Conservation (phyloP, 1,140 invertebrate species). For the Palaemon carinicauda region DNA sequence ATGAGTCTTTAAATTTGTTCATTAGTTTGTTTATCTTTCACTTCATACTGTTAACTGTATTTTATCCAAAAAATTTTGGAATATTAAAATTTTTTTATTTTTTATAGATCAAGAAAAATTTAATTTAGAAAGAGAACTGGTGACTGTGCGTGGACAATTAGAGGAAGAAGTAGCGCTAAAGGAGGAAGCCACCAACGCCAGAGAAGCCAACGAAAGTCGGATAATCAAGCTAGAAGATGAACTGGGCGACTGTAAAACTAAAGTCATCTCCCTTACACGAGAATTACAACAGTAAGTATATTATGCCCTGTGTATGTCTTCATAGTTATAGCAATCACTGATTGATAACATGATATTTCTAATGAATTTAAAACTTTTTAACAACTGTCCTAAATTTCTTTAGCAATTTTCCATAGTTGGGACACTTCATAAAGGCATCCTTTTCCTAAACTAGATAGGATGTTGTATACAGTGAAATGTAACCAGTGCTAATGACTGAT, state of each 20-base stretch:
- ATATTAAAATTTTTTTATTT: not conserved
- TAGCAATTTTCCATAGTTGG: not conserved
- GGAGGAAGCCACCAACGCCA: constrained; percentile 11
- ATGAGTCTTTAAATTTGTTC: too few species aligned
- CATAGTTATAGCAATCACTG: too few species aligned
- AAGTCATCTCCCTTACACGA: constrained; percentile 20
- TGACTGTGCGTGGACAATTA: constrained; percentile 4
- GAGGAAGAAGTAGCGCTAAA: constrained; percentile 23
- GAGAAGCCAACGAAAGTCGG: constrained; percentile 10
- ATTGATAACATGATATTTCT: too few species aligned
- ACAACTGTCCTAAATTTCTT: too few species aligned
- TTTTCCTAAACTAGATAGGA: not conserved
- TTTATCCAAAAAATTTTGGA: too few species aligned
- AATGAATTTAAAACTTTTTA: too few species aligned
- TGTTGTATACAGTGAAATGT: not conserved
- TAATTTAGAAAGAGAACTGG: constrained; percentile 29
- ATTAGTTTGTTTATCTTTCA: too few species aligned
- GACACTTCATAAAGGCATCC: not conserved
- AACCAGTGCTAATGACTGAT: not conserved
- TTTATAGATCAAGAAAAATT: constrained; percentile 42
- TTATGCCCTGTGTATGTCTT: not conserved
- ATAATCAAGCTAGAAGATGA: constrained; percentile 5
- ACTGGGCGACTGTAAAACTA: constrained; percentile 6
- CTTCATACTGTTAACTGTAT: too few species aligned
- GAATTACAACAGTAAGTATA: constrained; percentile 35